These are phyloP conservation scores for Lasioglossum villosulum DNA, from an alignment of 2,888 invertebrate genomes.

Conservation along the genomic window DNA sequence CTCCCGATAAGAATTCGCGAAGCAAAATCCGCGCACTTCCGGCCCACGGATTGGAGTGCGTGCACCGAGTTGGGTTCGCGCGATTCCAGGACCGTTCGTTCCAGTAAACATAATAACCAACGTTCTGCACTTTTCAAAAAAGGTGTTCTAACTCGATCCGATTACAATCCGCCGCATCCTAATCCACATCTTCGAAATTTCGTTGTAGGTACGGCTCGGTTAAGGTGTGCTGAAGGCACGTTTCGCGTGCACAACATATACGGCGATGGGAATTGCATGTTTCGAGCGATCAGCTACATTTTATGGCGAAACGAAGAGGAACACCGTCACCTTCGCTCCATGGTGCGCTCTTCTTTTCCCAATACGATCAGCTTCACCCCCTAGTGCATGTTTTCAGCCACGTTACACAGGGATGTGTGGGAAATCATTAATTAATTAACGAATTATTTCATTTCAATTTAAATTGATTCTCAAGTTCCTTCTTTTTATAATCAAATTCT, in stretches of 20 bases:
- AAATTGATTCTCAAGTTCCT: no score
- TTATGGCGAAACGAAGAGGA: conserved; percentile 79
- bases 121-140: conserved; percentile 45
- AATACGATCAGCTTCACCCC: neutral
- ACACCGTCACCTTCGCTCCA: conserved; percentile 74
- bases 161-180: neutral
- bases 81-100: neutral
- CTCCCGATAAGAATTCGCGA: conserved; percentile 18
- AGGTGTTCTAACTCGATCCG: conserved; percentile 43
- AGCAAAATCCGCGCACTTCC: conserved; percentile 8
- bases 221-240: conserved; percentile 77
- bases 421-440: neutral
- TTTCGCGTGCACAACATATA: conserved; percentile 80
- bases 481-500: no score
- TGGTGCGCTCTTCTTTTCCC: conserved; percentile 63
- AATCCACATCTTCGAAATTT: neutral
- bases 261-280: conserved; percentile 82
- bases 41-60: conserved; percentile 14
- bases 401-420: neutral
- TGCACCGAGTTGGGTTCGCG: conserved; percentile 9
- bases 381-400: neutral
- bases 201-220: conserved; percentile 74
- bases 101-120: conserved; percentile 30
- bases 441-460: no score
- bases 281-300: conserved; percentile 80